Evolutionary conservation across 2,797 vertebrate species (phyloP), one percentile per base, ranked within the genome.

Genomic region (Chelidonichthys spinosus): DNA sequence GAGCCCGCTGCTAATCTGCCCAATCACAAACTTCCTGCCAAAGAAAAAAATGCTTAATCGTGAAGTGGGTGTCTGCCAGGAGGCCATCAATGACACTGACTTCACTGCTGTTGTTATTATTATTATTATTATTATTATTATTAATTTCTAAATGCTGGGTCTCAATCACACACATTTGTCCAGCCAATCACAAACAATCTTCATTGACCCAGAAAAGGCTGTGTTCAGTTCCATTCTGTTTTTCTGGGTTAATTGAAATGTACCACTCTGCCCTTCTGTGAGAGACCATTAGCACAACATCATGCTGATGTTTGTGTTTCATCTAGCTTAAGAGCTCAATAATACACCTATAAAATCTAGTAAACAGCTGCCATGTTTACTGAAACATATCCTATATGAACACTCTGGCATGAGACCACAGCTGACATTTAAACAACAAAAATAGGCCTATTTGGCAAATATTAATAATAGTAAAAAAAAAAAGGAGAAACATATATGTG

Each of bases 21-120:
- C 76, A 64, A 87, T 91, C 68, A 59, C 76, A 76, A 88, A 81
- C 76, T 81, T 85, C 74, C 84, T 91, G 90, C 87, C 92, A 93
- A 89, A 76, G 78, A 87, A 90, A 90, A 25, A 78, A 82, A 83
- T 85, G 79, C 73, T 79, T 85, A 83, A 89, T 90, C 91, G 92
- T 79, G 82, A 85, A 72, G 72, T 64, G 72, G 76, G 69, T 49
- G 66, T 78, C 62, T 90, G 91, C 88, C 92, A 92, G 80, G 63
- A 82, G 72, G 44, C 66, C 78, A 76, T 85, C 78, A 52, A 36
- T 82, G 76, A 76, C 71, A 66, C 63, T 78, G 81, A 78, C 80
- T 60, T 54, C 58, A 49, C 55, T 63, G 74, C 78, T 58, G 78
- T 55, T 85, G 40, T 83, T 65, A 5, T 86, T 63, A 33, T 43